Evolutionary conservation across 2,113 vertebrate species (phyloP).

Genomic region (Hippocampus comes): DNA sequence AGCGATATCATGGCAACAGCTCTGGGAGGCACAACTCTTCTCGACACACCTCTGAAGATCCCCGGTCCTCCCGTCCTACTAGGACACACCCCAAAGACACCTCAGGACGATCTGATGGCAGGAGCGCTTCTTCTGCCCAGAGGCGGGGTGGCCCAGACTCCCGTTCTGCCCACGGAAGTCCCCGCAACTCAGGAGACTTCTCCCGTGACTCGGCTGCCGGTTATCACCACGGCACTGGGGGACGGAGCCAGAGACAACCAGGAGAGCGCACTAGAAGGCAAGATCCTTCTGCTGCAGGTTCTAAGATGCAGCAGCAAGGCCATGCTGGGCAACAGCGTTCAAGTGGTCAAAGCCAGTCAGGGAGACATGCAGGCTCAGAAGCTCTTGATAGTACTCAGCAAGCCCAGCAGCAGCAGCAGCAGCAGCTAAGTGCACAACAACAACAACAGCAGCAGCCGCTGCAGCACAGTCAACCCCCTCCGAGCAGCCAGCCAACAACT

Average conservation of each 20-base stretch:
- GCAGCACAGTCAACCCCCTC: conserved; percentile 49
- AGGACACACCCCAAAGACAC: conserved; percentile 85
- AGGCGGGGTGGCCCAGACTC: conserved; percentile 80
- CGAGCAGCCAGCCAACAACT: conserved; percentile 50
- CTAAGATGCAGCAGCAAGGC: conserved; percentile 69
- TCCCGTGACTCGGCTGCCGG: conserved; percentile 75
- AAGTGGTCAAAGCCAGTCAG: conserved; percentile 52
- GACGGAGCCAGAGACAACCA: conserved; percentile 78
- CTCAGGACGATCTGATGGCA: conserved; percentile 77
- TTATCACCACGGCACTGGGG: conserved; percentile 77
- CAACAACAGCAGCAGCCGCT: conserved; percentile 41
- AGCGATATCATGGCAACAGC: conserved; percentile 84
- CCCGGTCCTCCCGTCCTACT: conserved; percentile 78
- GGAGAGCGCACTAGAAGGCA: conserved; percentile 71
- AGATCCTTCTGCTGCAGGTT: conserved; percentile 61
- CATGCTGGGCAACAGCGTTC: conserved; percentile 59
- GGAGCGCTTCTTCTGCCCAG: conserved; percentile 71
- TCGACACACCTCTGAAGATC: conserved; percentile 82
- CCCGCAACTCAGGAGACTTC: conserved; percentile 81
- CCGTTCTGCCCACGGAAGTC: conserved; percentile 71
- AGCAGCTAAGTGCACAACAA: conserved; percentile 49
- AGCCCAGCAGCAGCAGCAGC: conserved; percentile 49
- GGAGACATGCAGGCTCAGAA: conserved; percentile 59
- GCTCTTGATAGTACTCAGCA: conserved; percentile 52
- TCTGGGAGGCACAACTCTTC: conserved; percentile 83